Conservation (phyloP, 2,113 vertebrate species). For the Salvelinus alpinus region DNA sequence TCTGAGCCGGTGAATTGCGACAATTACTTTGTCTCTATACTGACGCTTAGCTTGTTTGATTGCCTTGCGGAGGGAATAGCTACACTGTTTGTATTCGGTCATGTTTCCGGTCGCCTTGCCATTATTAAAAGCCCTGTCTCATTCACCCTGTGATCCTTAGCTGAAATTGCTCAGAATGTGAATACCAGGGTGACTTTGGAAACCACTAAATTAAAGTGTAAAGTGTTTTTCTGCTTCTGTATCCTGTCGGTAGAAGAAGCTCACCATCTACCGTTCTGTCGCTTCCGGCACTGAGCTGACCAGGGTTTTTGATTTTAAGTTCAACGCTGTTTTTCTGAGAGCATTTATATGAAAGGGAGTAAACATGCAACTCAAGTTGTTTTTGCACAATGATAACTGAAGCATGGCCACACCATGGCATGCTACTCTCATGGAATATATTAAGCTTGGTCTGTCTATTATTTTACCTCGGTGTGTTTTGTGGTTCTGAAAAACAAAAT, state of each 20-base stretch:
- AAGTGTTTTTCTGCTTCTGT: background rate
- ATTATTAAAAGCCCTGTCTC: background rate
- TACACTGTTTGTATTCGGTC: too few relatives aligned
- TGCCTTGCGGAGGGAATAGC: too few relatives aligned
- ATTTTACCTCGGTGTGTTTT: too few relatives aligned
- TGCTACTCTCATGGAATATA: background rate
- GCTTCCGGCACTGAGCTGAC: background rate
- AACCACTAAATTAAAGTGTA: slow-evolving; percentile 1
- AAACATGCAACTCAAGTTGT: background rate
- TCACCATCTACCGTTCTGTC: background rate
- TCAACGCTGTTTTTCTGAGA: background rate
- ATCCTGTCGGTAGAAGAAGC: background rate
- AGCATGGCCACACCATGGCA: background rate
- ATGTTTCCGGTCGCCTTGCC: too few relatives aligned
- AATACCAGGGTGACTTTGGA: background rate
- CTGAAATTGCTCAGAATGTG: background rate
- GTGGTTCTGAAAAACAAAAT: too few relatives aligned
- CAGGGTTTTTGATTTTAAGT: background rate
- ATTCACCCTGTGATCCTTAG: slow-evolving; percentile 2
- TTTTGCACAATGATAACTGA: slow-evolving; percentile 4
- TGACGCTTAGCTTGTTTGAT: too few relatives aligned
- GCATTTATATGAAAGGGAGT: background rate
- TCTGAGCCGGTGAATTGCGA: too few relatives aligned
- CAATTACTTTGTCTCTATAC: too few relatives aligned
- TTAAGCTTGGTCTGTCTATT: background rate